Evolutionary conservation across 2,888 invertebrate genomes (phyloP), one percentile per base, ranked within the genome.

Genomic region (Eristalinus sepulchralis): DNA sequence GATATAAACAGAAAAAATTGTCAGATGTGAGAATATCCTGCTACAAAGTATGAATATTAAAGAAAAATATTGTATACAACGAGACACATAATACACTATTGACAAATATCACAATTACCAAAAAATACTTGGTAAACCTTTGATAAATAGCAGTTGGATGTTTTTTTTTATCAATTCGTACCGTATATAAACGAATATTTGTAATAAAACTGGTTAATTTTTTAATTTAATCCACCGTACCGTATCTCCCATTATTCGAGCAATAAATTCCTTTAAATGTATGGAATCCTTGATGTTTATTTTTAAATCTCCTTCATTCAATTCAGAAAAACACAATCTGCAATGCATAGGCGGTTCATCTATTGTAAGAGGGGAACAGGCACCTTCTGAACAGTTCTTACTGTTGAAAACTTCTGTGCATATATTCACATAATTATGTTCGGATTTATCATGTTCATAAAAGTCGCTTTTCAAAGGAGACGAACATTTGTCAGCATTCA

Each of bases 161-260:
- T n/a, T n/a, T n/a, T n/a, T n/a, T n/a, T n/a, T n/a, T n/a, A n/a
- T n/a, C n/a, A n/a, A n/a, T n/a, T n/a, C n/a, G n/a, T n/a, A n/a
- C n/a, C n/a, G n/a, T n/a, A n/a, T n/a, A n/a, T n/a, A n/a, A n/a
- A n/a, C n/a, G n/a, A n/a, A n/a, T n/a, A n/a, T n/a, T n/a, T n/a
- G n/a, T n/a, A n/a, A n/a, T n/a, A n/a, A n/a, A n/a, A n/a, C n/a
- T n/a, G n/a, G n/a, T n/a, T n/a, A n/a, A n/a, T n/a, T n/a, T n/a
- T n/a, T n/a, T n/a, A n/a, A n/a, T n/a, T n/a, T n/a, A n/a, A 27
- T 27, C 5, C 2, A 27, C 75, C 68, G 8, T 47, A 82, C 85
- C 82, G 39, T 47, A 60, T 73, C 34, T 13, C 11, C 8, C 85
- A 85, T 85, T n/a, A 85, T 72, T 66, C 85, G 63, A 0, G 3